phyloP scores from a whole-genome alignment of 2,113 vertebrate species.

The Sorex fumeus region DNA sequence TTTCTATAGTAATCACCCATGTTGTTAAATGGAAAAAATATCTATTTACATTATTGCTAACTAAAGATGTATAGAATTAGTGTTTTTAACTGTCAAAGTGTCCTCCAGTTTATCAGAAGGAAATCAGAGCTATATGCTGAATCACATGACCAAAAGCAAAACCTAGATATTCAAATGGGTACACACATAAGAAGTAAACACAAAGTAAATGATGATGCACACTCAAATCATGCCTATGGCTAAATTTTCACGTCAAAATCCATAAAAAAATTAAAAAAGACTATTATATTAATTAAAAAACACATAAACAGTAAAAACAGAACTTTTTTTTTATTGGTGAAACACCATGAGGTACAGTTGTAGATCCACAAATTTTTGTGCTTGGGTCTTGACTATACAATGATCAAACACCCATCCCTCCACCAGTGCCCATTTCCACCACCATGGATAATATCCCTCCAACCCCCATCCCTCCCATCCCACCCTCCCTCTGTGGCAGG shows the following conservation, averaged over 20 bases:
- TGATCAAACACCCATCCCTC: no score
- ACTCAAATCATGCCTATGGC: not conserved
- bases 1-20: not conserved
- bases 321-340: not conserved
- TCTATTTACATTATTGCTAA: not conserved
- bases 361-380: no score
- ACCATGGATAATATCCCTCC: no score
- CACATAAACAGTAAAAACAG: not conserved
- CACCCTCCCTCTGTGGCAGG: no score
- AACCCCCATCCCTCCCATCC: no score
- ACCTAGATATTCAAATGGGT: not conserved
- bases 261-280: not conserved
- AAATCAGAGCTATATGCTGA: constrained; percentile 7
- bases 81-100: not conserved
- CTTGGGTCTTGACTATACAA: no score
- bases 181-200: not conserved
- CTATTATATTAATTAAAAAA: not conserved
- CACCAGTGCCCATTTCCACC: no score
- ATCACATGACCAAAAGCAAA: not conserved
- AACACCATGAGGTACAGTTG: no score
- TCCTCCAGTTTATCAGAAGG: not conserved
- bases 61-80: not conserved
- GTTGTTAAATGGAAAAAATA: constrained; percentile 2
- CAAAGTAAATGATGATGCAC: not conserved
- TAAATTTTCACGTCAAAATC: not conserved